Evolutionary conservation across 2,797 vertebrate genomes (phyloP).

Genomic region (Vultur gryphus): DNA sequence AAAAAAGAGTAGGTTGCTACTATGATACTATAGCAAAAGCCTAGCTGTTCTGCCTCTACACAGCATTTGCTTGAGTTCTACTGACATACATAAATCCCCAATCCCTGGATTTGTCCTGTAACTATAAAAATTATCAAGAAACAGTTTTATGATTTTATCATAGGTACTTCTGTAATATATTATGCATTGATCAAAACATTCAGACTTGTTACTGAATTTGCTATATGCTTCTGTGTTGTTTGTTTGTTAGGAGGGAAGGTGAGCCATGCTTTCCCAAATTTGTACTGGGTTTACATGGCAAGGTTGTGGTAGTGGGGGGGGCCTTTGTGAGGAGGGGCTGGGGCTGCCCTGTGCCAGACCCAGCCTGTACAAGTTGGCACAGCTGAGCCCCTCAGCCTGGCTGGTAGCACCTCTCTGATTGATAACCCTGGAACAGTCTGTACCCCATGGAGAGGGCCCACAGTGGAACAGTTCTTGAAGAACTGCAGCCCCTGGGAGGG

Average conservation of each 20-base stretch:
- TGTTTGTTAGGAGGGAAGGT: background rate
- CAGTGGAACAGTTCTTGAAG: background rate
- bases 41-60: background rate
- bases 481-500: background rate
- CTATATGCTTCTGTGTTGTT: background rate
- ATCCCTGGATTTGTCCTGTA: background rate
- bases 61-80: background rate
- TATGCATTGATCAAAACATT: background rate
- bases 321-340: background rate
- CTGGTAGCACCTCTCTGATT: background rate
- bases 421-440: background rate
- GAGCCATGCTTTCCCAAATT: no score
- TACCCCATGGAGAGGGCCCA: background rate
- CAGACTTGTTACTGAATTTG: background rate
- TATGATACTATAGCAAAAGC: background rate
- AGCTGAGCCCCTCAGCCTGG: background rate
- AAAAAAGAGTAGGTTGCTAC: background rate
- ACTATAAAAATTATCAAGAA: background rate
- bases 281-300: rapidly evolving
- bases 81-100: background rate
- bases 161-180: background rate
- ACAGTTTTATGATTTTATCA: background rate
- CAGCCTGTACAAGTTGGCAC: background rate
- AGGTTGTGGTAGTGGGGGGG: rapidly evolving
- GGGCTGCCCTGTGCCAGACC: background rate